Base-by-base conservation (phyloP, 2,888 invertebrate genomes). In the Pseudeuparius sepicola region DNA sequence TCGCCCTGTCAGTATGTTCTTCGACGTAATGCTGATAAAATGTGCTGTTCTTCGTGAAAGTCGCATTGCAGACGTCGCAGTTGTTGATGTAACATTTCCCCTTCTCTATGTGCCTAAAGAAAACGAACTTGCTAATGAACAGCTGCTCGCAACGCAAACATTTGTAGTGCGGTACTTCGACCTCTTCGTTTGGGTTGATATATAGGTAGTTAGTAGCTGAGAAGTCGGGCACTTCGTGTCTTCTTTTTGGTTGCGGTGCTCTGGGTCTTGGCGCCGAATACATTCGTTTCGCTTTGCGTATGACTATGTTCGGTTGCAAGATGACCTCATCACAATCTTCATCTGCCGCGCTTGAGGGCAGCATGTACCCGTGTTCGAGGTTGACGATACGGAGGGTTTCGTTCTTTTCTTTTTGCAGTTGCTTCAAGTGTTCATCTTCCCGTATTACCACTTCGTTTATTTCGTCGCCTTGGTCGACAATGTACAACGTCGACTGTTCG, bases 81-180 rank as follows among this genome's bases (percentile, higher is more conserved):
- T 56, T 59, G 40, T 62, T 62, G 7, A 61, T 54, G 43, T 53
- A 61, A 41, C 62, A 62, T 45, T 61, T 61, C 3, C 62, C 62
- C 36, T 62, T 62, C 34, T 62, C 62, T 3, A 61, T 57, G 39
- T 62, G 62, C 13, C 61, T 47, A 41, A 55, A 59, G 44, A 61
- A 62, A 3, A 53, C 57, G 36, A 60, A 58, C 42, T 60, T 61
- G 40, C 52, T 62, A 23, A 62, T 62, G 41, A 62, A 62, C 27
- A 62, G 41, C 34, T 62, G 62, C 40, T 62, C 61, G 43, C 62
- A 62, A 5, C 61, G 49, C 35, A 58, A 41, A 43, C 62, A 62
- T 41, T 60, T 61, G 38, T 51, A 62, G 42, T 60, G 61, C 1
- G 50, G 45, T 6, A 56, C 47, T 16, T 59, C 58, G 2, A 61